Percentiles rank a stretch among this genome's conserved stretches.
Conservation (phyloP, 2,797 vertebrate species). For the Argentina silus region DNA sequence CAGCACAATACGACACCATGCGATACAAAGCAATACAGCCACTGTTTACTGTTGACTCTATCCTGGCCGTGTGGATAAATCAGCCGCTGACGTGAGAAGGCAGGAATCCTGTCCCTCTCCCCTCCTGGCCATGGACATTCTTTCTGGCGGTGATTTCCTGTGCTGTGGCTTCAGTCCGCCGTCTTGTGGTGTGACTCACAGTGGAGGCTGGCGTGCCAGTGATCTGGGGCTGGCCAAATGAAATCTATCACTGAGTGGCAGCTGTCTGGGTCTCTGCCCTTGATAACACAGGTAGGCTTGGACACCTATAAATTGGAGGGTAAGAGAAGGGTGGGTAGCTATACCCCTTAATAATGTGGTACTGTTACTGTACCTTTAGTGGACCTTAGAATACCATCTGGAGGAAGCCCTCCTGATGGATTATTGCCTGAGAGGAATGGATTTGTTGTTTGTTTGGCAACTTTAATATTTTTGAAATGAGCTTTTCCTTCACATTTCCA, state of each 20-base stretch:
- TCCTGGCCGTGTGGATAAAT: background rate
- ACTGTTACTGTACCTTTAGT: background rate
- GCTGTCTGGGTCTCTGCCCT: background rate
- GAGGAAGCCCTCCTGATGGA: too few species aligned
- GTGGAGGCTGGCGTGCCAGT: constrained; percentile 17
- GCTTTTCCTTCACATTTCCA: too few species aligned
- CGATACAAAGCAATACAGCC: background rate
- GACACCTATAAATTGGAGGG: too few species aligned
- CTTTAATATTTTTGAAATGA: too few species aligned
- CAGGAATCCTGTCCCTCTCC: constrained; percentile 33
- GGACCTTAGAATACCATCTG: too few species aligned
- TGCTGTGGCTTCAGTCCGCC: constrained; percentile 25
- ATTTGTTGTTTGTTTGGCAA: too few species aligned
- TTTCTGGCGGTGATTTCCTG: constrained; percentile 52
- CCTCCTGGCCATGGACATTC: constrained; percentile 40
- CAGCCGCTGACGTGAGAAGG: constrained; percentile 29
- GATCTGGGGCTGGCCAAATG: constrained; percentile 22
- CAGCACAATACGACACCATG: background rate
- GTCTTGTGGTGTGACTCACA: constrained; percentile 28
- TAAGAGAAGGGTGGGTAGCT: background rate
- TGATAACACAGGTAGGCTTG: constrained; percentile 1
- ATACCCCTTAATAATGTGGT: background rate
- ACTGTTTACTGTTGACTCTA: constrained; percentile 5
- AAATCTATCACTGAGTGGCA: constrained; percentile 14
- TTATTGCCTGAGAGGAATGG: too few species aligned